Evolutionary conservation across 2,797 vertebrate genomes (phyloP).

Genomic region (Leucoraja ocellata): DNA sequence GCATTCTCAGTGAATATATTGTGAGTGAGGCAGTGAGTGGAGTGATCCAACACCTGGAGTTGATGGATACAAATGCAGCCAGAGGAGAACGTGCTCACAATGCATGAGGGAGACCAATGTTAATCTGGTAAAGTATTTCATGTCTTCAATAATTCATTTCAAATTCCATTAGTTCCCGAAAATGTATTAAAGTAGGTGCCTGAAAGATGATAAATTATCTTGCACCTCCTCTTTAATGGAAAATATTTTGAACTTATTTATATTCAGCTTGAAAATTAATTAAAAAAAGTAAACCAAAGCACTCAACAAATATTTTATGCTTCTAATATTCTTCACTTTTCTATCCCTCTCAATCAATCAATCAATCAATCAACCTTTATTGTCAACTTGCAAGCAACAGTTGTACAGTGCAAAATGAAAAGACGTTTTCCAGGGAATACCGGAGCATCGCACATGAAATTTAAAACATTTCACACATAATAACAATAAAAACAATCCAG

Average conservation of each 20-base stretch:
- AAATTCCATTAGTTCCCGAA: neutral
- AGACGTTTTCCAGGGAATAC: too few species aligned
- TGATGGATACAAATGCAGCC: neutral
- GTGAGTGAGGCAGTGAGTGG: neutral
- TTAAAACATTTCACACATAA: too few species aligned
- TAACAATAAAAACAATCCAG: too few species aligned
- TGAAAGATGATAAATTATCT: neutral
- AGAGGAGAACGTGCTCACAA: neutral
- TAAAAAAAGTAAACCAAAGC: neutral
- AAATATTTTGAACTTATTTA: neutral
- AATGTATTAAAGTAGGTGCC: neutral
- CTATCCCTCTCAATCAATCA: neutral
- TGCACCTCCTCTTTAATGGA: neutral
- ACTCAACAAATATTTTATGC: neutral
- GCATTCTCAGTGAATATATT: neutral
- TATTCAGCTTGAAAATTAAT: neutral
- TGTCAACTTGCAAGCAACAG: too few species aligned
- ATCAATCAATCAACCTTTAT: too few species aligned
- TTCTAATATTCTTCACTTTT: neutral
- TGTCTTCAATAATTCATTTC: neutral
- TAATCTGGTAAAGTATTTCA: neutral
- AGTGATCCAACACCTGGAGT: neutral
- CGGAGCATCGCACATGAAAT: too few species aligned
- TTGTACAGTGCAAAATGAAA: too few species aligned
- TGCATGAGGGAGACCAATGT: neutral